A percentile compares a stretch with the other conserved stretches of the same genome.
Evolutionary conservation across 2,113 vertebrate genomes (phyloP).

Genomic region (Aegithalos caudatus): DNA sequence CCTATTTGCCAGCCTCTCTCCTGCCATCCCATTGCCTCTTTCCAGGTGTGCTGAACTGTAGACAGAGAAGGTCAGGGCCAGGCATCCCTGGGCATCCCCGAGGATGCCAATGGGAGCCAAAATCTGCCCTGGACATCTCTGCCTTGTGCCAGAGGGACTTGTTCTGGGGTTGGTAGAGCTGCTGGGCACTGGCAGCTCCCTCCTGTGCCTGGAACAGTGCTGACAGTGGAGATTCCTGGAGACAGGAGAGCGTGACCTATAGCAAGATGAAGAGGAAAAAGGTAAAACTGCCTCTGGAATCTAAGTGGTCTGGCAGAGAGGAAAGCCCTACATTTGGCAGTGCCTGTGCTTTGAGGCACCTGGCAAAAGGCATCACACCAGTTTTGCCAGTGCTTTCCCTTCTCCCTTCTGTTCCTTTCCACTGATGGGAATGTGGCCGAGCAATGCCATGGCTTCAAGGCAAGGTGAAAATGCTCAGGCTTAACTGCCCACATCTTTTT

Average conservation of each 20-base stretch:
- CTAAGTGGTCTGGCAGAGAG: too few species aligned
- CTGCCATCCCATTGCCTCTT: fast-evolving
- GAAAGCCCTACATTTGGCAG: neutral
- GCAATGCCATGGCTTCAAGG: neutral
- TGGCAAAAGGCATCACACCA: neutral
- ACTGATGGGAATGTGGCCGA: neutral
- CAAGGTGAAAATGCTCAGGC: neutral
- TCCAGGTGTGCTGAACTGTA: neutral
- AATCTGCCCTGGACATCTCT: neutral
- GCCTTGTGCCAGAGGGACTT: fast-evolving
- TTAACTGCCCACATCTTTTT: neutral
- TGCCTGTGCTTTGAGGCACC: neutral
- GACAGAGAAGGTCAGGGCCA: neutral
- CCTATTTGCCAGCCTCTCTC: neutral
- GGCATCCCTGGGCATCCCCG: neutral
- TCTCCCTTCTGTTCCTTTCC: neutral
- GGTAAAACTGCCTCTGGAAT: neutral
- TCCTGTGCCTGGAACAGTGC: neutral
- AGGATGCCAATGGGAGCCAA: fast-evolving
- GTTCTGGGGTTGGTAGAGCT: neutral
- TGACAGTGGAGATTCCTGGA: neutral
- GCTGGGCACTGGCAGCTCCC: neutral
- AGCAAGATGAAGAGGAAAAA: neutral
- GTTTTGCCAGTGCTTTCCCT: neutral
- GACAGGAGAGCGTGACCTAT: neutral